Evolutionary conservation across 1,140 invertebrate genomes (phyloP).

Genomic region (Micrasema minimum): DNA sequence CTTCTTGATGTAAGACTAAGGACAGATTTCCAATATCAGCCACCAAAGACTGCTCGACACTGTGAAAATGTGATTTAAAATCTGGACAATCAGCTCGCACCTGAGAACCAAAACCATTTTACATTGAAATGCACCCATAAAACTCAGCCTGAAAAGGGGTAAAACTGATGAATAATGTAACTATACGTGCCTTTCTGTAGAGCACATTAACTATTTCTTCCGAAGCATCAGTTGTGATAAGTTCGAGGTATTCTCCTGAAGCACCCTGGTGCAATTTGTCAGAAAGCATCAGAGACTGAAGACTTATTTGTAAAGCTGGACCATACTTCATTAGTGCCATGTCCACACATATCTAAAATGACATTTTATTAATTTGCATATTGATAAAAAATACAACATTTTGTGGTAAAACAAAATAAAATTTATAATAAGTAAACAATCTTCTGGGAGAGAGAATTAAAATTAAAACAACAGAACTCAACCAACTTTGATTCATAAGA

Average conservation of each 20-base stretch:
- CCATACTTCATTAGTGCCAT: constrained; percentile 83
- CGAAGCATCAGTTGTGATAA: constrained; percentile 72
- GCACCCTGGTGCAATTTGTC: constrained; percentile 82
- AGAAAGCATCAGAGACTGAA: constrained; percentile 78
- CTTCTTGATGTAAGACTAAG: constrained; percentile 77
- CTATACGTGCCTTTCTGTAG: constrained; percentile 75
- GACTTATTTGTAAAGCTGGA: constrained; percentile 78
- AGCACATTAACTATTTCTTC: constrained; percentile 77
- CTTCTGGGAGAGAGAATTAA: background rate
- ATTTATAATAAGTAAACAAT: background rate
- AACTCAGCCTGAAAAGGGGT: too few species aligned
- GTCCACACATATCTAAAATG: constrained; percentile 73
- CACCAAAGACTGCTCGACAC: constrained; percentile 81
- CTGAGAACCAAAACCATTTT: constrained; percentile 60
- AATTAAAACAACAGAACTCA: background rate
- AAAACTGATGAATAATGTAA: constrained; percentile 23
- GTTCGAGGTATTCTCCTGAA: constrained; percentile 81
- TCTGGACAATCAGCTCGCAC: constrained; percentile 84
- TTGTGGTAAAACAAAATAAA: too few species aligned
- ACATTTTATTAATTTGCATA: constrained; percentile 1
- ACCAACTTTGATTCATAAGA: too few species aligned
- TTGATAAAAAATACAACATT: too few species aligned
- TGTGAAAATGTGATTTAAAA: constrained; percentile 83
- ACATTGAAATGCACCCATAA: background rate
- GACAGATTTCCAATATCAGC: constrained; percentile 75